Evolutionary conservation across 2,888 invertebrate species (phyloP), one percentile per base, ranked within the genome.

Genomic region (Euspilapteryx auroguttella): DNA sequence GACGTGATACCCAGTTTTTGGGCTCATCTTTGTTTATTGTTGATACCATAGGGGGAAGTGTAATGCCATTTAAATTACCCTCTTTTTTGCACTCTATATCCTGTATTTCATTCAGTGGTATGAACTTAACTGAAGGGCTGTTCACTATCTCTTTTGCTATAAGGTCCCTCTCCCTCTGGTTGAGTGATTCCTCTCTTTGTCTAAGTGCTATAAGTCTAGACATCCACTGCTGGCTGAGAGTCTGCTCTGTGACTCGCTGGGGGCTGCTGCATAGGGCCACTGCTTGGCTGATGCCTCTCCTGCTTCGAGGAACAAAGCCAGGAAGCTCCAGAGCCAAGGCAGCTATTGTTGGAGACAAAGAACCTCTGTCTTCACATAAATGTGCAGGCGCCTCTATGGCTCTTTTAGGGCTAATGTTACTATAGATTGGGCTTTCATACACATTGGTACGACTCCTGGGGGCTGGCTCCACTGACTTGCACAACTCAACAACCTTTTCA

Each of bases 181-280:
- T 73, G 4, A 81, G 54, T 3, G 66, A 58, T 17, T 76, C 61
- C 39, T 81, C 81, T 27, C 77, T 65, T 36, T 76, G 66, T 26
- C 77, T 62, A 17, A 81, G 41, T 24, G 68, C 58, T 30, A 76
- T 55, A 8, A 81, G 51, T n/a, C 79, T 66, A 27, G 78, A 59
- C 57, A 81, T 58, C 80, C 81, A 81, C 35, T 79, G 78, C 24
- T 76, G 61, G 36, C 76, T 78, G 11, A 81, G 59, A 23, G 79
- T 73, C 14, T 79, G 68, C 35, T 79, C 71, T 5, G 80, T 78
- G 4, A 81, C 63, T 39, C 61, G 56, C 36, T 78, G 66, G 3
- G 81, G 78, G 28, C 52, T 49, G 30, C 45, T 55, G 24, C 55
- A 55, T 11, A 45, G 43, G 12, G 50, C 54, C 22, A 62, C 5